Conservation (phyloP, 2,797 vertebrate genomes). For the Yasuhikotakia modesta region DNA sequence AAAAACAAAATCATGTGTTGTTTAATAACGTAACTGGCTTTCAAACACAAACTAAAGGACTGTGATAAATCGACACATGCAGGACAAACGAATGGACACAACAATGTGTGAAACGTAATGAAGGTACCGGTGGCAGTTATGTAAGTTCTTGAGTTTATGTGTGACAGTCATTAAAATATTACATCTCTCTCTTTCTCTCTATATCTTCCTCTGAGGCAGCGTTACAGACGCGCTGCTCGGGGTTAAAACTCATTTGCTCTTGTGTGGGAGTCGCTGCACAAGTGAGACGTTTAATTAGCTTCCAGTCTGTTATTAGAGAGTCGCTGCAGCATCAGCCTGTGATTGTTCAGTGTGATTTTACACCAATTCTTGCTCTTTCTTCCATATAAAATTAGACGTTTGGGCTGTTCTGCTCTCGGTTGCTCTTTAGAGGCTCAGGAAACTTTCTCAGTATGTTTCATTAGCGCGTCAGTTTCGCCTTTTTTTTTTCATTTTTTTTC, state of each 20-base stretch:
- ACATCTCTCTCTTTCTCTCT: no score
- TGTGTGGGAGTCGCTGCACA: conserved; percentile 29
- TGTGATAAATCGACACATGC: neutral
- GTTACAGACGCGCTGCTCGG: neutral
- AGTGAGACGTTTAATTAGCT: conserved; percentile 27
- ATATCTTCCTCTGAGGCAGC: neutral
- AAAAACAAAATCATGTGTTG: neutral
- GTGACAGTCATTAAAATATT: no score
- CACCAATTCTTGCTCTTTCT: neutral
- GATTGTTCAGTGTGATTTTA: neutral
- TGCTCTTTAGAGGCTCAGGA: no score
- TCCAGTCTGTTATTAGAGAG: conserved; percentile 17
- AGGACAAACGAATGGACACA: neutral
- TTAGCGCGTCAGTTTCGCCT: no score
- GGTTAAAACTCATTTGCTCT: neutral
- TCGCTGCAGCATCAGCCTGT: neutral
- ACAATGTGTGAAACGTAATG: neutral
- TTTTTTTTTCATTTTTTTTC: no score
- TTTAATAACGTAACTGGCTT: no score
- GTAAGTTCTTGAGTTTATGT: no score
- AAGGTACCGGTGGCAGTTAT: no score
- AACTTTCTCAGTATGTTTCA: no score
- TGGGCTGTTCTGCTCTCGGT: neutral
- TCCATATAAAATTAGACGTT: neutral
- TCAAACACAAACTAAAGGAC: no score